Conservation (phyloP, 2,888 invertebrate species). For the Melanotus villosus region DNA sequence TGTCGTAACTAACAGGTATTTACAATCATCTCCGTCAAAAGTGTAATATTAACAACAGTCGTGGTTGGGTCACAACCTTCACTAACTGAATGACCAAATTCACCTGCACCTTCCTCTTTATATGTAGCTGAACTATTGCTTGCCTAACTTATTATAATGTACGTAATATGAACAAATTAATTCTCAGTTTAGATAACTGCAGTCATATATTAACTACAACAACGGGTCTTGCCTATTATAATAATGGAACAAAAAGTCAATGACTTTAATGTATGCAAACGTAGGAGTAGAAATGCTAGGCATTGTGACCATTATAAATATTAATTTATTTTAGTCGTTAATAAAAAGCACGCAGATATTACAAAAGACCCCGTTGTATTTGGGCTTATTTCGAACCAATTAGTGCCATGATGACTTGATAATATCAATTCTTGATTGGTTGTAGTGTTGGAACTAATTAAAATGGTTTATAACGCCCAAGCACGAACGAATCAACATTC, state of each 20-base stretch:
- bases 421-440: slow-evolving; percentile 2
- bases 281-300: slow-evolving; percentile 13
- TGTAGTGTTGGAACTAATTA: slow-evolving; percentile 2
- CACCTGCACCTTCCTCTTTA: not conserved
- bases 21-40: not conserved
- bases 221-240: slow-evolving; percentile 6
- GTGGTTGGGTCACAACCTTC: not conserved
- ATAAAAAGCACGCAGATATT: not conserved
- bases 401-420: slow-evolving; percentile 7
- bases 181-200: slow-evolving; percentile 25
- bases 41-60: not conserved
- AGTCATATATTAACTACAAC: slow-evolving; percentile 5
- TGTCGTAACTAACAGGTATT: not conserved
- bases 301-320: slow-evolving; percentile 1
- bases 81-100: not conserved
- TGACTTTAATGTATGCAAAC: slow-evolving; percentile 24
- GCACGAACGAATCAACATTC: no score
- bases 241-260: slow-evolving; percentile 30
- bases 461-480: slow-evolving; percentile 6
- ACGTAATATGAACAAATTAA: slow-evolving; percentile 28
- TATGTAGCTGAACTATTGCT: slow-evolving; percentile 21
- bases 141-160: slow-evolving; percentile 21
- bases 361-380: not conserved
- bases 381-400: slow-evolving; percentile 9
- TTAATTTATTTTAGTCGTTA: slow-evolving; percentile 5